Conservation (phyloP, 2,113 vertebrate species). For the Lucifuga dentata region DNA sequence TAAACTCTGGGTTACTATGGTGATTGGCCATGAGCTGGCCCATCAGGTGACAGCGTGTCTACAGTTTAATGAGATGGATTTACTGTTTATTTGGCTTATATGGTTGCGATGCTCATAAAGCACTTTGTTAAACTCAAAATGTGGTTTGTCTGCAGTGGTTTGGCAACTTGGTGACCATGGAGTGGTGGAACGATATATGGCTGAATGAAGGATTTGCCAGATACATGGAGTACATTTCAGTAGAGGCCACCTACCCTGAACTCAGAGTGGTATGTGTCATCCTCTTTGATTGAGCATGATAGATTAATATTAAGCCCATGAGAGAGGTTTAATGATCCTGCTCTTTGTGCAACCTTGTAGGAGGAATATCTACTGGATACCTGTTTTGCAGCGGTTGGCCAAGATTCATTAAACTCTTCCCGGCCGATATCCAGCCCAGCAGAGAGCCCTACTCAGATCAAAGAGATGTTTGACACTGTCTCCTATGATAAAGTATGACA, state of each 20-base stretch:
- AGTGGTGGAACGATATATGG: constrained; percentile 83
- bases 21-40: constrained; percentile 81
- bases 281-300: background rate
- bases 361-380: constrained; percentile 81
- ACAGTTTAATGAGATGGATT: background rate
- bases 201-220: constrained; percentile 82
- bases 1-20: constrained; percentile 81
- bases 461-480: constrained; percentile 86
- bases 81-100: background rate
- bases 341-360: constrained; percentile 61
- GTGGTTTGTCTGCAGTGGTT: constrained; percentile 74
- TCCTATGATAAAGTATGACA: constrained; percentile 84
- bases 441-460: constrained; percentile 84
- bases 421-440: constrained; percentile 82
- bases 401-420: constrained; percentile 84
- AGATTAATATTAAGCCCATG: background rate
- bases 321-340: background rate
- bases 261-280: constrained; percentile 73
- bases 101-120: background rate
- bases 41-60: constrained; percentile 73
- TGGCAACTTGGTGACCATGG: constrained; percentile 83
- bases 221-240: constrained; percentile 83
- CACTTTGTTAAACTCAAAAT: background rate
- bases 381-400: constrained; percentile 80
- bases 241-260: constrained; percentile 77